Conservation (phyloP, 2,113 vertebrate species). For the Anolis carolinensis region DNA sequence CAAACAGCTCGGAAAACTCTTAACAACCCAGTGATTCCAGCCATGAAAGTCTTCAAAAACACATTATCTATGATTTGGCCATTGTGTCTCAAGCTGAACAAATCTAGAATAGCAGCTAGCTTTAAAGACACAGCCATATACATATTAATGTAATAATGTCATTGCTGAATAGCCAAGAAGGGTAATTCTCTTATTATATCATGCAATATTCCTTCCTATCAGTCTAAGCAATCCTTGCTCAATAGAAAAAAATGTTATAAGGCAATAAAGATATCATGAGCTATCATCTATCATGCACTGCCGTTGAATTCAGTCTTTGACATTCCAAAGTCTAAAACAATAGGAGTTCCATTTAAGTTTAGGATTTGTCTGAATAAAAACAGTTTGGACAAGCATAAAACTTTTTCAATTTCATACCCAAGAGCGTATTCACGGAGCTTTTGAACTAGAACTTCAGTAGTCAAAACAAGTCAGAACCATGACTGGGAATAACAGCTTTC, state of each 20-base stretch:
- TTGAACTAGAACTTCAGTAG: constrained; percentile 51
- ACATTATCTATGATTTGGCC: no score
- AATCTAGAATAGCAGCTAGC: background rate
- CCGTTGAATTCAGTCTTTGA: constrained; percentile 7
- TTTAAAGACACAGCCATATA: background rate
- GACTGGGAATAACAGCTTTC: constrained; percentile 59
- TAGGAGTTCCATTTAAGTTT: constrained; percentile 46
- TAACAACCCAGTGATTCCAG: no score
- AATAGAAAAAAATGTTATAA: background rate
- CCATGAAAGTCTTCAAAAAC: no score
- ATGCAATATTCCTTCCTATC: background rate
- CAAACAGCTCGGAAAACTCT: no score
- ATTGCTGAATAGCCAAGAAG: background rate
- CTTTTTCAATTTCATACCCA: constrained; percentile 36
- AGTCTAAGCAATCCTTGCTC: background rate
- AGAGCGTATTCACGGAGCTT: constrained; percentile 47
- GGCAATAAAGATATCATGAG: background rate
- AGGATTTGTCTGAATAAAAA: constrained; percentile 52
- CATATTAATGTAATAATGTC: background rate
- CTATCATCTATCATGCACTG: background rate
- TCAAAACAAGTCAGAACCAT: constrained; percentile 68
- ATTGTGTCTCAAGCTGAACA: background rate
- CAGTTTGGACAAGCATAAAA: constrained; percentile 40
- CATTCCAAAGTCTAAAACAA: constrained; percentile 17
- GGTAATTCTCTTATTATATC: background rate